Percentiles rank a stretch among this genome's conserved stretches.
These are phyloP conservation scores for Penaeus japonicus DNA, from an alignment of 1,140 invertebrate species.

Conservation along the genomic window DNA sequence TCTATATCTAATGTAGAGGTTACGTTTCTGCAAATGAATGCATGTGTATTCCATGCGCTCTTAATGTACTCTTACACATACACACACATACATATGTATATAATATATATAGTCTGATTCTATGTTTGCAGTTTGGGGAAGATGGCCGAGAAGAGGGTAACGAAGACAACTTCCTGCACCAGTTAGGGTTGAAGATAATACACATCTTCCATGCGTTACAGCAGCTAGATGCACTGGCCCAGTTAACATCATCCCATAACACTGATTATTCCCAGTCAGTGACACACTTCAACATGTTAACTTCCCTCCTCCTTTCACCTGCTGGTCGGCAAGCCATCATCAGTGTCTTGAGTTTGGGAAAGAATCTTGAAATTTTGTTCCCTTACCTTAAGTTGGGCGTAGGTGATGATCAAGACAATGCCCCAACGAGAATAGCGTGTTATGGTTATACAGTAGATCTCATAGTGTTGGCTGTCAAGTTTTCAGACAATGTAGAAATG, in stretches of 20 bases:
- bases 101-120: too few relatives aligned
- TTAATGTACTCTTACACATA: too few relatives aligned
- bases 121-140: slow-evolving; percentile 62
- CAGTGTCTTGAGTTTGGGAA: slow-evolving; percentile 73
- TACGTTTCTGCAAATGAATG: too few relatives aligned
- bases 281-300: slow-evolving; percentile 65
- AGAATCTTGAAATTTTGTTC: slow-evolving; percentile 76
- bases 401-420: slow-evolving; percentile 57
- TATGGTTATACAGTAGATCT: slow-evolving; percentile 56
- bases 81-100: too few relatives aligned
- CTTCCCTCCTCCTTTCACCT: slow-evolving; percentile 75
- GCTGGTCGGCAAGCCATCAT: slow-evolving; percentile 74
- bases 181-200: slow-evolving; percentile 75
- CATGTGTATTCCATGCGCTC: too few relatives aligned
- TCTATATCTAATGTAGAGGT: too few relatives aligned
- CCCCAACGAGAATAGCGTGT: slow-evolving; percentile 49
- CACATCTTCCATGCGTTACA: slow-evolving; percentile 78
- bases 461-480: slow-evolving; percentile 60
- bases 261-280: slow-evolving; percentile 60
- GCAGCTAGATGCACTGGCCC: slow-evolving; percentile 71
- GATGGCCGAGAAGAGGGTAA: slow-evolving; percentile 63
- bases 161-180: slow-evolving; percentile 66
- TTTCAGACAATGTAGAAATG: slow-evolving; percentile 68
- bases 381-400: slow-evolving; percentile 64
- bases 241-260: slow-evolving; percentile 60